A percentile compares a stretch with the other conserved stretches of the same genome.
These are phyloP conservation scores for Melanophora roralis DNA, from an alignment of 2,888 invertebrate genomes.

Conservation along the genomic window DNA sequence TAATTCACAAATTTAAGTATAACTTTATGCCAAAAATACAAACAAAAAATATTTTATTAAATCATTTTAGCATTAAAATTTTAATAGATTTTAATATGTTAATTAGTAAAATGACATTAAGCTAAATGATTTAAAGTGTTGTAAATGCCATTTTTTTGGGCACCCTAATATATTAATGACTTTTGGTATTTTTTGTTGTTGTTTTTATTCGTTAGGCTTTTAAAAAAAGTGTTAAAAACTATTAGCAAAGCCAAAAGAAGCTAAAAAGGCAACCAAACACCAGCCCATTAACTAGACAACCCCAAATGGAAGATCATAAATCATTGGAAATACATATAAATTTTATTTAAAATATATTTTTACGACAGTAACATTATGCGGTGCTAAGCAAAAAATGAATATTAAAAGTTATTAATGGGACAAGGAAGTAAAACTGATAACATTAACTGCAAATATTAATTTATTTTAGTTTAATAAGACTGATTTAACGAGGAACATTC, in stretches of 20 bases:
- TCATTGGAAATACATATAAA: not conserved
- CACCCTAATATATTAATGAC: constrained; percentile 24
- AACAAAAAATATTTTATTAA: too few species aligned
- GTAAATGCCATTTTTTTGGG: constrained; percentile 13
- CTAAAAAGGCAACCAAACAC: not conserved
- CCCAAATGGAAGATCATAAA: constrained; percentile 25
- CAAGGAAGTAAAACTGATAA: constrained; percentile 15
- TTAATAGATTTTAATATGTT: not conserved
- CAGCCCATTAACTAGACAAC: constrained; percentile 7
- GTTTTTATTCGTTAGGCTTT: not conserved
- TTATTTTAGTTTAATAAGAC: not conserved
- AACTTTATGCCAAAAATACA: too few species aligned
- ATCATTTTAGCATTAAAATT: not conserved
- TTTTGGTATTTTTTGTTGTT: not conserved
- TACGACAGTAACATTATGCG: not conserved
- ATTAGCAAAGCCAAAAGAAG: constrained; percentile 8
- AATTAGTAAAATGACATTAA: constrained; percentile 11
- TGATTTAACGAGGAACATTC: not conserved
- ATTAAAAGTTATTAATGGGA: constrained; percentile 10
- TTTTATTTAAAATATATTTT: constrained; percentile 6
- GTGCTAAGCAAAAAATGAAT: not conserved
- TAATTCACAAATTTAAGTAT: too few species aligned
- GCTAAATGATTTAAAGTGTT: not conserved
- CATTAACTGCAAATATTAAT: not conserved
- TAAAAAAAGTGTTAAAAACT: not conserved